Evolutionary conservation across 2,888 invertebrate genomes (phyloP).

Genomic region (Drosophila koepferae): DNA sequence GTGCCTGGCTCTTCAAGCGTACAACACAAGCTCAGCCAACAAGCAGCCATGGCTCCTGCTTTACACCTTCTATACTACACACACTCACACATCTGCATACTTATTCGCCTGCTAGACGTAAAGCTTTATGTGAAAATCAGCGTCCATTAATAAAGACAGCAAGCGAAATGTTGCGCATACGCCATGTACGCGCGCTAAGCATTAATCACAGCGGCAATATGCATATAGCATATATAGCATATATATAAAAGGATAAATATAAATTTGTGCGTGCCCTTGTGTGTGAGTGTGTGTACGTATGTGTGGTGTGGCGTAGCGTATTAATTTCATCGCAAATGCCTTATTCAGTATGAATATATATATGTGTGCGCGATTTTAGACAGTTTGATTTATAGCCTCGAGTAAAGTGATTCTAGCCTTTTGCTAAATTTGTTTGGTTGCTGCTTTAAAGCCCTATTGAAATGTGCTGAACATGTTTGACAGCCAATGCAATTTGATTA

Average conservation of each 20-base stretch:
- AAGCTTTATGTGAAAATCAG: conserved; percentile 70
- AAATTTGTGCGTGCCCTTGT: conserved; percentile 8
- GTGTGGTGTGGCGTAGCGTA: conserved; percentile 41
- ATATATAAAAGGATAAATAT: conserved; percentile 20
- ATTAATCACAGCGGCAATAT: conserved; percentile 67
- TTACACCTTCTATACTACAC: conserved; percentile 8
- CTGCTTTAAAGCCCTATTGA: conserved; percentile 27
- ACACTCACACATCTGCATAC: background rate
- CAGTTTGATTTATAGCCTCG: conserved; percentile 65
- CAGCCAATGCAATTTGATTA: conserved; percentile 17
- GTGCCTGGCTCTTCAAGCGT: conserved; percentile 7
- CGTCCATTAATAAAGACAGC: conserved; percentile 73
- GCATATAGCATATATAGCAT: conserved; percentile 31
- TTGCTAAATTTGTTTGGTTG: conserved; percentile 5
- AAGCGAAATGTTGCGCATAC: conserved; percentile 60
- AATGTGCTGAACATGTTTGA: background rate
- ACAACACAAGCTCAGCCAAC: conserved; percentile 3
- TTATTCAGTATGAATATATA: conserved; percentile 67
- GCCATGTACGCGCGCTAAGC: conserved; percentile 47
- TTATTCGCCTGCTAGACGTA: conserved; percentile 33
- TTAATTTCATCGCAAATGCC: conserved; percentile 69
- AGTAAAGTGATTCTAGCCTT: conserved; percentile 27
- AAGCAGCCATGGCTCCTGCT: conserved; percentile 13
- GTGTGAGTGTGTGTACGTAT: background rate
- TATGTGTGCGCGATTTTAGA: conserved; percentile 61